Conservation (phyloP, 2,797 vertebrate species). For the Periparus ater region DNA sequence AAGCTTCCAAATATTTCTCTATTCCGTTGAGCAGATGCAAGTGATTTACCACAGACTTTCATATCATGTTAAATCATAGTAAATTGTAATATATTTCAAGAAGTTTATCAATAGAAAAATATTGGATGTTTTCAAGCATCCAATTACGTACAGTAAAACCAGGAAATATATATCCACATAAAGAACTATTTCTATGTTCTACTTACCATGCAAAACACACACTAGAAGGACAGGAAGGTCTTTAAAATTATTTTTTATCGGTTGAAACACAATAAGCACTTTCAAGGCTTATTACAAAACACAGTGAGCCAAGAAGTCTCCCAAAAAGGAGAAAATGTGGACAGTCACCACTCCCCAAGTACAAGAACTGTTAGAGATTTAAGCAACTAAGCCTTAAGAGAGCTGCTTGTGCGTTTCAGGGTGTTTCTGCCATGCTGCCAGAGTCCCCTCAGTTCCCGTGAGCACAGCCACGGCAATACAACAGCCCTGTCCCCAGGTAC, state of each 20-base stretch:
- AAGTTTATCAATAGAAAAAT: background rate
- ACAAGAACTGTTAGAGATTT: background rate
- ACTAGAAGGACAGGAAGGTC: background rate
- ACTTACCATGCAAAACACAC: background rate
- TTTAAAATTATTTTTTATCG: background rate
- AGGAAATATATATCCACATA: background rate
- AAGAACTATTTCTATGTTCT: background rate
- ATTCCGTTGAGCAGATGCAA: background rate
- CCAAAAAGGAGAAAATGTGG: background rate
- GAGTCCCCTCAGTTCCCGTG: fast-evolving
- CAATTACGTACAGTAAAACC: background rate
- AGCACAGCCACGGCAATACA: fast-evolving
- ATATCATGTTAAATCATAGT: background rate
- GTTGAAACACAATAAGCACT: background rate
- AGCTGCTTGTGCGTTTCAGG: fast-evolving
- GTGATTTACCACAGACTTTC: background rate
- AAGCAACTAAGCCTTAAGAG: background rate
- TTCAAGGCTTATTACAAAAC: background rate
- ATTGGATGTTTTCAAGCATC: background rate
- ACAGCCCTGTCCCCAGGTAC: fast-evolving
- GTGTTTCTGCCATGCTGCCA: background rate
- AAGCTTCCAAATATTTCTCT: background rate
- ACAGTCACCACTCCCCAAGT: fast-evolving
- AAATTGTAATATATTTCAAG: background rate
- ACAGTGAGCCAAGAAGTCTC: background rate